Conservation (phyloP, 2,797 vertebrate species). For the Pyrocephalus nanus region DNA sequence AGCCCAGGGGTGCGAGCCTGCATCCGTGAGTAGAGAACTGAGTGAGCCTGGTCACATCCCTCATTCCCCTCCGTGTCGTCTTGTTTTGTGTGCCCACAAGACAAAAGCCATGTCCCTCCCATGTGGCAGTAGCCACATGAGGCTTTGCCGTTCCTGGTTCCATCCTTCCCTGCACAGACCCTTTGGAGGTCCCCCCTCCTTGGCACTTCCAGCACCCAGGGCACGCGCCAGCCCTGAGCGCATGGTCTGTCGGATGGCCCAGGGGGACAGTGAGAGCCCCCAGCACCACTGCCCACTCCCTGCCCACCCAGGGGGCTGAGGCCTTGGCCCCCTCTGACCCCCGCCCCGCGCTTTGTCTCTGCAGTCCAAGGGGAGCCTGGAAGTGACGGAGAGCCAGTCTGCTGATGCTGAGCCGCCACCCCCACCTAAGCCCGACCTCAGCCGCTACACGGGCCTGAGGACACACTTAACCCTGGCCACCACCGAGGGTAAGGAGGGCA, state of each 20-base stretch:
- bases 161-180: rapidly evolving
- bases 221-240: rapidly evolving
- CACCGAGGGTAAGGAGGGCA: conserved; percentile 76
- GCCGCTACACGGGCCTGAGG: conserved; percentile 82
- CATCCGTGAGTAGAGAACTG: conserved; percentile 59
- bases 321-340: not conserved
- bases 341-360: conserved; percentile 34
- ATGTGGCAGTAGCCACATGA: not conserved
- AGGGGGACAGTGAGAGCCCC: not conserved
- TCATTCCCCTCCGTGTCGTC: rapidly evolving
- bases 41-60: conserved; percentile 23
- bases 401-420: conserved; percentile 93
- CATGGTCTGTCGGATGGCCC: rapidly evolving
- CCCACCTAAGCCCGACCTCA: conserved; percentile 94
- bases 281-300: rapidly evolving
- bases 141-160: not conserved
- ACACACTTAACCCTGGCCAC: conserved; percentile 78
- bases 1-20: conserved; percentile 14
- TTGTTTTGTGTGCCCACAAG: not conserved
- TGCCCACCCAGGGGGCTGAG: not conserved
- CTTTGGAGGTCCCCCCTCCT: not conserved
- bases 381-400: conserved; percentile 95
- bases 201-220: not conserved
- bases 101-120: not conserved
- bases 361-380: conserved; percentile 95